phyloP scores from a whole-genome alignment of 1,140 invertebrate species.

The Drosophila tropicalis region DNA sequence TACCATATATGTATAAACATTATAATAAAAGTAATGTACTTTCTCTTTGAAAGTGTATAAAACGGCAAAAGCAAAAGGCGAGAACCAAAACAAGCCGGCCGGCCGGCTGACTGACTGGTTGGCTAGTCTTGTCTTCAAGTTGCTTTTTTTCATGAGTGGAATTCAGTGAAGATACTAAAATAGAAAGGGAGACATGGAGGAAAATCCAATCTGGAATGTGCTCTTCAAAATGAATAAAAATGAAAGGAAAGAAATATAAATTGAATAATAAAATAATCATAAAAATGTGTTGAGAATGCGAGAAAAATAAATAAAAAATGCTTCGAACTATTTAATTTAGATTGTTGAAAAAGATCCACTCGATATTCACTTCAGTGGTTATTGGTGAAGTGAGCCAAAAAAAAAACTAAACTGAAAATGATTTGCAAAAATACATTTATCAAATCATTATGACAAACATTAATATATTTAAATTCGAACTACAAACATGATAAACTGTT shows the following conservation, averaged over 20 bases:
- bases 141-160: slow-evolving; percentile 11
- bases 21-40: neutral
- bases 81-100: slow-evolving; percentile 35
- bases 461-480: too few relatives aligned
- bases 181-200: neutral
- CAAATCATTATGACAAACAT: too few relatives aligned
- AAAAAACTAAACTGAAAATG: too few relatives aligned
- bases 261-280: slow-evolving; percentile 5
- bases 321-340: neutral
- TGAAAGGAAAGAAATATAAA: slow-evolving; percentile 5
- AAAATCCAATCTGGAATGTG: slow-evolving; percentile 11
- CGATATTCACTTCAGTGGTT: neutral
- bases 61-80: neutral
- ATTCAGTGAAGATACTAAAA: neutral
- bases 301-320: neutral
- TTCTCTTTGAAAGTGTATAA: neutral
- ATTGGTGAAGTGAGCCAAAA: neutral
- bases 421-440: too few relatives aligned
- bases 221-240: slow-evolving; percentile 8
- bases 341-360: neutral
- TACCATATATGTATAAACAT: neutral
- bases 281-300: slow-evolving; percentile 4
- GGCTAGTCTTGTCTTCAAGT: slow-evolving; percentile 33
- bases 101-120: slow-evolving; percentile 26
- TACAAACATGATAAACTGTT: too few relatives aligned